Base-by-base conservation (phyloP, 1,140 invertebrate genomes). In the Drosophila burlai region DNA sequence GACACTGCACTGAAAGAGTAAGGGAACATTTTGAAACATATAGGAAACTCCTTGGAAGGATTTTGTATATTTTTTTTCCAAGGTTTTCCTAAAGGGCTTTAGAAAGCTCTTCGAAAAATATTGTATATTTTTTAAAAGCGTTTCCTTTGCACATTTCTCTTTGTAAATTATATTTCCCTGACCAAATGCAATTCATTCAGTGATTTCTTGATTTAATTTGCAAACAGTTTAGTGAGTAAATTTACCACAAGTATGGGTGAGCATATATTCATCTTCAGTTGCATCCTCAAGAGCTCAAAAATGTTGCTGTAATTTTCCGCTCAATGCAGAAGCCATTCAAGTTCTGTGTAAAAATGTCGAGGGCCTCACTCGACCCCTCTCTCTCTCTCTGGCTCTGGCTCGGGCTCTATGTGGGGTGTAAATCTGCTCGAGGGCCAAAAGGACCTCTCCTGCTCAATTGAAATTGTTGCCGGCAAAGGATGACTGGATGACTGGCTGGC, bases 391-490 rank as follows among this genome's bases (percentile, higher is more conserved):
- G 18, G 34, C 45, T 29, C 47, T 26, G 15, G 9, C 2, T 54
- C 10, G 21, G 18, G 34, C 36, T 24, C 18, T 24, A 15, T 52
- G 45, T 50, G 21, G 21, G 59, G 29, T 52, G 45, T 52, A 62
- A 62, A 62, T 57, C 47, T 63, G 34, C 29, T 29, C 34, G 34
- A 38, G 49, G 24, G n/a, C 54, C 54, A 57, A 57, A 40, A 57
- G 54, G 54, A 57, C 54, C 54, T 57, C 54, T 57, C 40, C 58
- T 62, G 62, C 36, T 68, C 66, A 50, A 69, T 67, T 54, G 46
- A 69, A 69, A 68, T 47, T 38, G 31, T 43, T 62, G 59, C n/a
- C 31, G 24, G 31, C 10, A 42, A 67, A 64, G 54, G 36, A 21
- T 57, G 21, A 15, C 54, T 54, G 55, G 69, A 38, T 54, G 34